Evolutionary conservation across 2,113 vertebrate genomes (phyloP).

Genomic region (Salvelinus fontinalis): DNA sequence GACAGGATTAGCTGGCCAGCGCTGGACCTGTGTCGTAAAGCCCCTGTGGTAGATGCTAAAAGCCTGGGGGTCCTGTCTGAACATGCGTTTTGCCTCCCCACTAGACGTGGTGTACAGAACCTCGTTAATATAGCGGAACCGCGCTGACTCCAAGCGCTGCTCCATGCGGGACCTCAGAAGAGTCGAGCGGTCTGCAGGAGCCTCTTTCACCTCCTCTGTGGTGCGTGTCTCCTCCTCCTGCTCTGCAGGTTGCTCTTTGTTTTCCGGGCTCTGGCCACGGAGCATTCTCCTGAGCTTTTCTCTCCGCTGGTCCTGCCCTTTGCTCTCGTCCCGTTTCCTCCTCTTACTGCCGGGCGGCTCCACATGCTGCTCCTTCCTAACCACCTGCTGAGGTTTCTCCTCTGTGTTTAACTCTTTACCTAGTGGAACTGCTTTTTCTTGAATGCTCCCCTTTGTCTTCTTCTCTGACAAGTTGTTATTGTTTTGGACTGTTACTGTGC

Average conservation of each 20-base stretch:
- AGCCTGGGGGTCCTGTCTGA: constrained; percentile 81
- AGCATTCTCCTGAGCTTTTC: constrained; percentile 60
- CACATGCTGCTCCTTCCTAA: constrained; percentile 9
- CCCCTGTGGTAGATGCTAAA: constrained; percentile 86
- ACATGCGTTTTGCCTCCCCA: constrained; percentile 78
- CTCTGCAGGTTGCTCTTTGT: background rate
- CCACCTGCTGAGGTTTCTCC: background rate
- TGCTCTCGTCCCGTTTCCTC: constrained; percentile 41
- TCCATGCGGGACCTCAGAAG: constrained; percentile 81
- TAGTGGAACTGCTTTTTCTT: background rate
- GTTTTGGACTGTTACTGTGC: constrained; percentile 1
- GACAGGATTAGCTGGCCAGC: constrained; percentile 87
- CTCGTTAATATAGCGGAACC: constrained; percentile 91
- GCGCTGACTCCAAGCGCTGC: constrained; percentile 79
- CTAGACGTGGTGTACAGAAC: constrained; percentile 84
- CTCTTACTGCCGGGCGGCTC: background rate
- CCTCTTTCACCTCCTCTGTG: background rate
- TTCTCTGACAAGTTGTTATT: constrained; percentile 5
- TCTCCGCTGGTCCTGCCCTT: constrained; percentile 38
- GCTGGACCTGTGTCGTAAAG: constrained; percentile 83
- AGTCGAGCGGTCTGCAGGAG: constrained; percentile 53
- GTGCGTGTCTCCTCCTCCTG: background rate
- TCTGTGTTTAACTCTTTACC: constrained; percentile 11
- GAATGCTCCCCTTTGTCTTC: background rate
- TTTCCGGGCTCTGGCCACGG: background rate